A percentile compares a stretch with the other conserved stretches of the same genome.
These are phyloP conservation scores for Hystrix brachyura DNA, from an alignment of 2,113 vertebrate genomes.

Conservation along the genomic window DNA sequence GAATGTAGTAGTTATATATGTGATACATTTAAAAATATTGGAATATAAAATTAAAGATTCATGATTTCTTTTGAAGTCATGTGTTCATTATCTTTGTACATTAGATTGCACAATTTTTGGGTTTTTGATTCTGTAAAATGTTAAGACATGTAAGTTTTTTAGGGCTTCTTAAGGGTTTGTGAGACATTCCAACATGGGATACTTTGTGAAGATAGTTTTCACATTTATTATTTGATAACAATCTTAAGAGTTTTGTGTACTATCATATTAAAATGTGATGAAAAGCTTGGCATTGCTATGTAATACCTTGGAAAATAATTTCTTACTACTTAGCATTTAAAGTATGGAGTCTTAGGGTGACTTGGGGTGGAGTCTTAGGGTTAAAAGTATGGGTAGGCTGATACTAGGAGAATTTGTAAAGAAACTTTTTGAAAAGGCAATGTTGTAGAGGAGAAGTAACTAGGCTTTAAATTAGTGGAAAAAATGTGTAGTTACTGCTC, in stretches of 20 bases:
- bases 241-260: slow-evolving; percentile 68
- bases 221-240: slow-evolving; percentile 69
- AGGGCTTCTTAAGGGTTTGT: slow-evolving; percentile 36
- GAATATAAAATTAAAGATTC: slow-evolving; percentile 28
- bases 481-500: background rate
- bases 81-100: slow-evolving; percentile 15
- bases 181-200: slow-evolving; percentile 48
- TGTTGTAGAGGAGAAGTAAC: background rate
- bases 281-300: slow-evolving; percentile 55
- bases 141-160: slow-evolving; percentile 35
- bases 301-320: slow-evolving; percentile 37
- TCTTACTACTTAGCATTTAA: slow-evolving; percentile 75
- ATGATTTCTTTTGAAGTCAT: slow-evolving; percentile 44
- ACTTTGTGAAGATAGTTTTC: slow-evolving; percentile 58
- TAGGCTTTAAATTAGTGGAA: background rate
- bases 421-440: slow-evolving; percentile 15
- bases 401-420: slow-evolving; percentile 58
- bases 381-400: background rate
- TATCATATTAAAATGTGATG: slow-evolving; percentile 64
- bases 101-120: slow-evolving; percentile 2
- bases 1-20: background rate
- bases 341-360: slow-evolving; percentile 59
- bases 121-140: slow-evolving; percentile 2
- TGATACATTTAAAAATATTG: slow-evolving; percentile 50
- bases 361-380: background rate